These are phyloP conservation scores for Enteromius argenteus DNA, from an alignment of 2,797 vertebrate genomes.

Conservation along the genomic window DNA sequence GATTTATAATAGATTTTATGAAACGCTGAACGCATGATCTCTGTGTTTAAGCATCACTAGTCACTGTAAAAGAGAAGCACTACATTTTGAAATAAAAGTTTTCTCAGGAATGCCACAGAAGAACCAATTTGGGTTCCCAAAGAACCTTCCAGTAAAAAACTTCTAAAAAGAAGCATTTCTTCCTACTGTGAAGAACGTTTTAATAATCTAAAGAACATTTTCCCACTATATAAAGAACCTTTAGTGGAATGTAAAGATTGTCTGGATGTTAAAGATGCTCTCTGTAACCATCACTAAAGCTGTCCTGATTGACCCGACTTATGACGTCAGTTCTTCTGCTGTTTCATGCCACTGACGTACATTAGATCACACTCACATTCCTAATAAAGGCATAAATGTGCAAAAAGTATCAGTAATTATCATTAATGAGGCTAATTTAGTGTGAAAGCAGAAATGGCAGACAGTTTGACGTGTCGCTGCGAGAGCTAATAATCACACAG, in stretches of 20 bases:
- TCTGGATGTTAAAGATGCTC: not conserved
- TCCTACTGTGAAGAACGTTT: not conserved
- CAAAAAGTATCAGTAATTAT: conserved; percentile 38
- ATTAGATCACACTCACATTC: not conserved
- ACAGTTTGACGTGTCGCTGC: not conserved
- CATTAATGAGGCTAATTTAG: conserved; percentile 49
- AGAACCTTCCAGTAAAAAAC: not conserved
- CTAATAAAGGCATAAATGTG: not conserved
- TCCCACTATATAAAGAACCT: not conserved
- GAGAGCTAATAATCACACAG: conserved; percentile 28
- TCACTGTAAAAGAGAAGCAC: no score
- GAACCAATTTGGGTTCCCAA: not conserved
- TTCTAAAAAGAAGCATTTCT: not conserved
- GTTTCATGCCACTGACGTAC: not conserved
- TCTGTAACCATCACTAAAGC: not conserved
- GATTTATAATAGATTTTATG: no score
- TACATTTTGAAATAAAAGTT: no score
- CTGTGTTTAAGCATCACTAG: no score
- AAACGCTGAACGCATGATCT: no score
- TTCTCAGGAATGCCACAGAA: no score
- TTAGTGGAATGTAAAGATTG: not conserved
- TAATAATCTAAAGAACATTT: not conserved
- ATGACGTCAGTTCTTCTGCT: not conserved
- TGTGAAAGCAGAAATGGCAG: conserved; percentile 30
- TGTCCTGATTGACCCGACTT: not conserved